Conservation (phyloP, 53 echinoderm and acorn worm genomes). For the Luidia sarsii region DNA sequence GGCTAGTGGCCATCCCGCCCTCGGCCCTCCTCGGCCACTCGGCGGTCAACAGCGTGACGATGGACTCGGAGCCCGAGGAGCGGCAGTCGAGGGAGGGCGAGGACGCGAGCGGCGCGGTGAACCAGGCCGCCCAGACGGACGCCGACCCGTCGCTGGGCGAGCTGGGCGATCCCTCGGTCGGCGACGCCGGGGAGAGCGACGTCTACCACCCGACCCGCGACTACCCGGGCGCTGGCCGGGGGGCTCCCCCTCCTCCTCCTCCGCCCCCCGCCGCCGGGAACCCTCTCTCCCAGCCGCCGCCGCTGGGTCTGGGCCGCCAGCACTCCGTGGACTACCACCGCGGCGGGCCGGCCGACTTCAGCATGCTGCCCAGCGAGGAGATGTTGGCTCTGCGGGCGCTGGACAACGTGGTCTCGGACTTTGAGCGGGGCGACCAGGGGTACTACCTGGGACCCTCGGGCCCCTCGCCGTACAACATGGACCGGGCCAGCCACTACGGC, state of each 20-base stretch:
- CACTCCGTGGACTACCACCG: constrained; percentile 9
- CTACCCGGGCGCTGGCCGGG: constrained; percentile 30
- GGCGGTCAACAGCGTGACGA: not conserved
- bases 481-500: constrained; percentile 30
- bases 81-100: too few relatives aligned
- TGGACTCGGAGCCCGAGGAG: too few relatives aligned
- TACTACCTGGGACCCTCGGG: constrained; percentile 32
- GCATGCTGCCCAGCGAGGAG: constrained; percentile 28
- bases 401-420: constrained; percentile 41
- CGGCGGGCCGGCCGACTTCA: constrained; percentile 1
- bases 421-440: constrained; percentile 36
- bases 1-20: constrained; percentile 35
- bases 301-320: not conserved
- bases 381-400: constrained; percentile 24
- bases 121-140: constrained; percentile 36
- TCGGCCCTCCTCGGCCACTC: constrained; percentile 7
- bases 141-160: constrained; percentile 10
- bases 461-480: constrained; percentile 2
- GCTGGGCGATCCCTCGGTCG: constrained; percentile 5
- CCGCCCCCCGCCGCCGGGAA: not conserved
- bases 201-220: constrained; percentile 36
- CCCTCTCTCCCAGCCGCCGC: not conserved
- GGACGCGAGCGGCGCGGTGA: constrained; percentile 2
- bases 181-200: constrained; percentile 19
- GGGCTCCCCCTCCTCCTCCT: too few relatives aligned